Evolutionary conservation across 2,113 vertebrate genomes (phyloP).

Genomic region (Ovis canadensis): DNA sequence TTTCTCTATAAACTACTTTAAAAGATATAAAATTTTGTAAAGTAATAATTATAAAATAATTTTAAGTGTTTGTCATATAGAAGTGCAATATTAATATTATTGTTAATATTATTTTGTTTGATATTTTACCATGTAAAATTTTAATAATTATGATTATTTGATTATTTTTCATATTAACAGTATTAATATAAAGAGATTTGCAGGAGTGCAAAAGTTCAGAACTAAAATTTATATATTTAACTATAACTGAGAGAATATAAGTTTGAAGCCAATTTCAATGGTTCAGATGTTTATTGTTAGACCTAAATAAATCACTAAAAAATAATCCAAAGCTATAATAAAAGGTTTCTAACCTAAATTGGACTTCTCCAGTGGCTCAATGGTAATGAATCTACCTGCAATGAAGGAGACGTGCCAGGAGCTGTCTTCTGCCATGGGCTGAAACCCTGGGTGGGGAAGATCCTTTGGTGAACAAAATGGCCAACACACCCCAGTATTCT

Average conservation of each 20-base stretch:
- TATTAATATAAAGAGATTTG: not conserved
- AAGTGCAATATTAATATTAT: not conserved
- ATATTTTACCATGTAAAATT: not conserved
- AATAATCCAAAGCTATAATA: not conserved
- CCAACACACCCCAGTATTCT: not conserved
- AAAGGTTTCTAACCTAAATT: not conserved
- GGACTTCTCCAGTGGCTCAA: not conserved
- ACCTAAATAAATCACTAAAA: not conserved
- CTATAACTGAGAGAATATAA: not conserved
- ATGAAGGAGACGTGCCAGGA: not conserved
- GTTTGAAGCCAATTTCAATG: not conserved
- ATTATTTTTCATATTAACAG: not conserved
- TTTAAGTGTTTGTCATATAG: not conserved
- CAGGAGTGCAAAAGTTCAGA: not conserved
- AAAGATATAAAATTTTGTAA: not conserved
- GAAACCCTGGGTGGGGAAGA: not conserved
- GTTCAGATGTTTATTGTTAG: not conserved
- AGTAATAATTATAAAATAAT: not conserved
- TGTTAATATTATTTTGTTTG: not conserved
- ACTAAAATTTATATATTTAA: not conserved
- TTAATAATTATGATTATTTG: not conserved
- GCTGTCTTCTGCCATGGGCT: rapidly evolving
- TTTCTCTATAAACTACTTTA: not conserved
- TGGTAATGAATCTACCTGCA: not conserved
- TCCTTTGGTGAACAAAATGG: not conserved